Evolutionary conservation across 2,797 vertebrate species (phyloP), one percentile per base, ranked within the genome.

Genomic region (Phrynocephalus guinanensis): DNA sequence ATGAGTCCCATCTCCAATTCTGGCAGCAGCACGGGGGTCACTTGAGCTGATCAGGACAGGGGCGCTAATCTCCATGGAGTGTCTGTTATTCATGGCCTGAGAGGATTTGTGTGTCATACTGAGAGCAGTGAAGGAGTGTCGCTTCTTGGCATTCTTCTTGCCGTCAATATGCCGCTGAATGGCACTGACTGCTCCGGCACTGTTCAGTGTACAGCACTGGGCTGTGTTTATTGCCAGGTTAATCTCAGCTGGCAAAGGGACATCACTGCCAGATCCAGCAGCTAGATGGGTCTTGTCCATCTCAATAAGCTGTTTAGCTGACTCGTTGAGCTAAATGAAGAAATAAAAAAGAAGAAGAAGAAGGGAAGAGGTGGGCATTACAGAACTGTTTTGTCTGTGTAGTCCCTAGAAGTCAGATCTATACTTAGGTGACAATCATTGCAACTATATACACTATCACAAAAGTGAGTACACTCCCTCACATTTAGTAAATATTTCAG

Each of bases 21-120:
- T 98, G 92, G 99, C 98, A 0, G 98, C 98, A 0, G 99, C 98
- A 77, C 98, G 97, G 0, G 99, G 98, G 93, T 99, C 98, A 0
- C 98, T 99, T 90, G 99, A 99, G 95, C 98, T 99, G 97, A 99
- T 99, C 92, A 99, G 97, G 50, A 99, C 98, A 0, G 99, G 99
- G 6, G 98, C 98, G 0, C 98, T 99, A 95, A 99, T 99, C 96
- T 99, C 99, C 99, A 99, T 99, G 92, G 99, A 99, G 95, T 99
- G 99, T 88, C 99, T 97, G 96, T 99, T 99, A 97, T 98, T 98
- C 90, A 98, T 86, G 0, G 97, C 96, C 92, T 98, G 98, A 2
- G 98, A 97, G 3, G 98, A 97, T 90, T 98, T 98, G 97, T 99
- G 99, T 0, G 98, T 99, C 96, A 99, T 98, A n/a, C 98, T 99